Evolutionary conservation across 2,113 vertebrate species (phyloP).

Genomic region (Upupa epops): DNA sequence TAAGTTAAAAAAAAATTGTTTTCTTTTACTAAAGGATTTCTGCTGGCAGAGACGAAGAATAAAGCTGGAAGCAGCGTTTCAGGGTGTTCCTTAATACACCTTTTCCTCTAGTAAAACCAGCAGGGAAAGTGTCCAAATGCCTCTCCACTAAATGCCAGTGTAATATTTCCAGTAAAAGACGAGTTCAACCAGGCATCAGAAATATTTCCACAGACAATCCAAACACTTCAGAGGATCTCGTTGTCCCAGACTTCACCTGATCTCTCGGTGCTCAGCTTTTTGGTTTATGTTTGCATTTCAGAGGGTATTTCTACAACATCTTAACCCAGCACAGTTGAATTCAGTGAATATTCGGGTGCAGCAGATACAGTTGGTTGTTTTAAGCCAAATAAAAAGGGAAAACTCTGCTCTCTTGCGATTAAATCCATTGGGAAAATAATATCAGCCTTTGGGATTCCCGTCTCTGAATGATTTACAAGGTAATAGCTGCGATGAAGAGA

Average conservation of each 20-base stretch:
- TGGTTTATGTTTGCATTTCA: background rate
- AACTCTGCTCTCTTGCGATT: background rate
- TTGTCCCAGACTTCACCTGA: background rate
- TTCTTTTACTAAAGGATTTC: constrained; percentile 53
- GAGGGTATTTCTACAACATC: background rate
- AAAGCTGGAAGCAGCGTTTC: constrained; percentile 70
- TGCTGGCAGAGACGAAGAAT: constrained; percentile 39
- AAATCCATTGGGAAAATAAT: background rate
- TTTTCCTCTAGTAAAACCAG: constrained; percentile 76
- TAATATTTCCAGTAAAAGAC: constrained; percentile 64
- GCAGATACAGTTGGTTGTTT: background rate
- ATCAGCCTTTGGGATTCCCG: constrained; percentile 32
- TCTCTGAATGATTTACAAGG: background rate
- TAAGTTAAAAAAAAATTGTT: constrained; percentile 16
- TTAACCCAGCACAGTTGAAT: background rate
- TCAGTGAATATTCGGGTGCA: background rate
- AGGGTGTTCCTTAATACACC: constrained; percentile 68
- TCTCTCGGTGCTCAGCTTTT: background rate
- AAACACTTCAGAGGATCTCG: background rate
- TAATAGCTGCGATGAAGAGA: background rate
- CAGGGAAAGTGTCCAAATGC: constrained; percentile 77
- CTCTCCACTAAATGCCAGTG: constrained; percentile 70
- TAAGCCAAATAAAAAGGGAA: background rate
- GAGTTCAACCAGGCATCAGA: constrained; percentile 24
- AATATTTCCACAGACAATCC: constrained; percentile 45